Evolutionary conservation across 2,113 vertebrate species (phyloP).

Genomic region (Cyprinodon tularosa): DNA sequence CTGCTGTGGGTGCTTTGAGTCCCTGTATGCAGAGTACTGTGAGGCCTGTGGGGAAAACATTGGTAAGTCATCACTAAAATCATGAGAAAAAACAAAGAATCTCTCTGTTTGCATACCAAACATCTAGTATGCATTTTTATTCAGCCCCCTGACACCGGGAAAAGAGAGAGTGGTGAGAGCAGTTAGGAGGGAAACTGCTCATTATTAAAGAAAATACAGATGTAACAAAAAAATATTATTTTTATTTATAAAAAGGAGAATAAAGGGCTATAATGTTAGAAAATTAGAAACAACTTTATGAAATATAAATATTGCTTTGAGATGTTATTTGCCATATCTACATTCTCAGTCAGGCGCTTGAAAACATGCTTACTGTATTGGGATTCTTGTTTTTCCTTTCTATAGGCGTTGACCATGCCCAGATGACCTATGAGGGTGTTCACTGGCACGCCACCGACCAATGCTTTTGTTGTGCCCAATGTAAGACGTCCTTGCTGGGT

Average conservation of each 20-base stretch:
- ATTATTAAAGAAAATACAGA: too few relatives aligned
- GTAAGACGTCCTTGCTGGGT: constrained; percentile 91
- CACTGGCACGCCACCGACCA: constrained; percentile 96
- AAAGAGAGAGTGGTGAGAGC: too few relatives aligned
- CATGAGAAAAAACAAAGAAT: not conserved
- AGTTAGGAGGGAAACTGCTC: too few relatives aligned
- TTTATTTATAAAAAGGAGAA: not conserved
- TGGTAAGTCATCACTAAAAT: constrained; percentile 76
- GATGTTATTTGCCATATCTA: not conserved
- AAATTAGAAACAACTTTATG: not conserved
- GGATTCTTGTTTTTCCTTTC: not conserved
- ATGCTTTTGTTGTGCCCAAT: constrained; percentile 95
- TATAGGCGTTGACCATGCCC: constrained; percentile 93
- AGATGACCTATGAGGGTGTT: constrained; percentile 96
- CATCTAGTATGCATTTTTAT: not conserved
- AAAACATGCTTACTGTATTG: not conserved
- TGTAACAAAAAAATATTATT: too few relatives aligned
- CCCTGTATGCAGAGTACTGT: constrained; percentile 93
- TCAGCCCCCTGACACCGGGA: too few relatives aligned
- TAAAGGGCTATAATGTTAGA: too few relatives aligned
- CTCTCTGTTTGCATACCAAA: not conserved
- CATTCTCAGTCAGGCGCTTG: not conserved
- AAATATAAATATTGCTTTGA: not conserved
- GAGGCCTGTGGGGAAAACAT: constrained; percentile 95
- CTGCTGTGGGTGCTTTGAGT: constrained; percentile 94